phyloP scores from a whole-genome alignment of 2,797 vertebrate species.

The Furcifer pardalis region DNA sequence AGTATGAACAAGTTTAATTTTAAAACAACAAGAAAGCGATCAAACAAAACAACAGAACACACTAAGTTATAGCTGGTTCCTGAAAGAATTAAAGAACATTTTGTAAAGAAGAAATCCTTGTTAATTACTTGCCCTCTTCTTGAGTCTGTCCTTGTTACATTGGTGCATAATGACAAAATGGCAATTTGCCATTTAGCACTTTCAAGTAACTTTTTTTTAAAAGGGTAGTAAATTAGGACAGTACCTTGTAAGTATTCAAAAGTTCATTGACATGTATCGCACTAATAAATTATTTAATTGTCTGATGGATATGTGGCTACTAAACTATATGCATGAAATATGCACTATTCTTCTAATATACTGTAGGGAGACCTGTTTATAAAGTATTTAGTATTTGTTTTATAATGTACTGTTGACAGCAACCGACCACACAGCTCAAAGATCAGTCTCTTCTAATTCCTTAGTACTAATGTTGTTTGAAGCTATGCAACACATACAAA shows the following conservation, averaged over 20 bases:
- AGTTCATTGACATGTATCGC: constrained; percentile 79
- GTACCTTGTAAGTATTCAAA: constrained; percentile 74
- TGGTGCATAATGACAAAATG: background rate
- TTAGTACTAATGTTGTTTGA: constrained; percentile 78
- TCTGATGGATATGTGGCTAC: constrained; percentile 85
- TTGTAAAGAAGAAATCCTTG: background rate
- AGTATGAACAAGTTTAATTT: background rate
- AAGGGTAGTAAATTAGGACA: constrained; percentile 60
- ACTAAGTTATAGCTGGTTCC: background rate
- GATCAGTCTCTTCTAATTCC: constrained; percentile 83
- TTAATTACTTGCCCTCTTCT: background rate
- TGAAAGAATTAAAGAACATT: no score
- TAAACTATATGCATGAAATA: constrained; percentile 83
- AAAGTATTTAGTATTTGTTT: constrained; percentile 87
- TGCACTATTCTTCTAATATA: constrained; percentile 81
- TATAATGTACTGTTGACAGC: constrained; percentile 83
- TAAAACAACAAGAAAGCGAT: no score
- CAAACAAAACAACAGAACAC: no score
- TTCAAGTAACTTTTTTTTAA: background rate
- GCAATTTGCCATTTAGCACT: background rate
- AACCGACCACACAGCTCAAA: constrained; percentile 80
- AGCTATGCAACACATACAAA: constrained; percentile 74
- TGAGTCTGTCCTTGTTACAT: background rate
- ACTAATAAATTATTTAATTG: constrained; percentile 82
- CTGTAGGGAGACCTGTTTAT: constrained; percentile 83